These are phyloP conservation scores for Geococcyx californianus DNA, from an alignment of 2,113 vertebrate genomes.

Conservation along the genomic window DNA sequence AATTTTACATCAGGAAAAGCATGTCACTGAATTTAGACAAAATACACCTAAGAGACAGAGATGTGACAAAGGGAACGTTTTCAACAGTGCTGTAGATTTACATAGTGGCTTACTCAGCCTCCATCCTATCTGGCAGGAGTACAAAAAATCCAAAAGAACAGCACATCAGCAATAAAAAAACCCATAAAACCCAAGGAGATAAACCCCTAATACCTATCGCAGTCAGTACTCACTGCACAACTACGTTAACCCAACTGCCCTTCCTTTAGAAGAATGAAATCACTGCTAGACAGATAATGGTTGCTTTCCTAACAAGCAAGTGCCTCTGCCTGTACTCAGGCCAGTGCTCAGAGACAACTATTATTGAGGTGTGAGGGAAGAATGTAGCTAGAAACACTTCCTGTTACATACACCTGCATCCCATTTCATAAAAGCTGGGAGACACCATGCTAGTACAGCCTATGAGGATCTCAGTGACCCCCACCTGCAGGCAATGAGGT, in stretches of 20 bases:
- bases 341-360: not conserved
- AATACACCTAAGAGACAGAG: not conserved
- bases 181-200: not conserved
- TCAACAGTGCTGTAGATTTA: not conserved
- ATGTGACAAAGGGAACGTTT: not conserved
- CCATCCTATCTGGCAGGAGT: not conserved
- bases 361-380: rapidly evolving
- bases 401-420: not conserved
- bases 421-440: not conserved
- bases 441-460: not conserved
- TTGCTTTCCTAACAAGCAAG: not conserved
- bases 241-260: not conserved
- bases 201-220: not conserved
- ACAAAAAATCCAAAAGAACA: not conserved
- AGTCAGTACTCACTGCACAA: not conserved
- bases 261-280: not conserved
- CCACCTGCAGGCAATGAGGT: not conserved
- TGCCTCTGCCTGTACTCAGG: not conserved
- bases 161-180: not conserved
- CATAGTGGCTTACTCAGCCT: not conserved
- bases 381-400: not conserved
- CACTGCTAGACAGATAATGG: not conserved
- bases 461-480: not conserved
- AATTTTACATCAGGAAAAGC: not conserved
- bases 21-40: not conserved